A percentile compares a stretch with the other conserved stretches of the same genome.
phyloP scores from a whole-genome alignment of 2,797 vertebrate species.

The Notolabrus celidotus region DNA sequence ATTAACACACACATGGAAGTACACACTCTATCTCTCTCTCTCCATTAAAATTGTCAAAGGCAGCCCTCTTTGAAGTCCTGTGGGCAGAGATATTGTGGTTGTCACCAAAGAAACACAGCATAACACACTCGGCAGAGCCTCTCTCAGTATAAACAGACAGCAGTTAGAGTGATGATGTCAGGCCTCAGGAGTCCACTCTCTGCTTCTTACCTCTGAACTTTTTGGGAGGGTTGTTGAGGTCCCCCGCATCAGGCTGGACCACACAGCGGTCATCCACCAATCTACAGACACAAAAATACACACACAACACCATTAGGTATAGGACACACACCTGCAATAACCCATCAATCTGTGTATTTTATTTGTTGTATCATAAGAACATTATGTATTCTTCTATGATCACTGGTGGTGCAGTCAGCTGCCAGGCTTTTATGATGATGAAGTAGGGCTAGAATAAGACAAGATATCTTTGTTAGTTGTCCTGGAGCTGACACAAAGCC shows the following conservation, averaged over 20 bases:
- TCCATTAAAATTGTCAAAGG: constrained; percentile 55
- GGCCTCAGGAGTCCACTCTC: constrained; percentile 14
- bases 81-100: constrained; percentile 62
- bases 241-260: constrained; percentile 97
- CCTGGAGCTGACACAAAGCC: too few species aligned
- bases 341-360: background rate
- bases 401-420: background rate
- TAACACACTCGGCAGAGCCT: constrained; percentile 66
- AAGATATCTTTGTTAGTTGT: too few species aligned
- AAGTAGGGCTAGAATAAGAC: too few species aligned
- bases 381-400: background rate
- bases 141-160: constrained; percentile 64
- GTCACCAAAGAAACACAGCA: constrained; percentile 75
- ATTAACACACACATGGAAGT: constrained; percentile 22
- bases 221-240: constrained; percentile 98
- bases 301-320: background rate
- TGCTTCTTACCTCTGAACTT: constrained; percentile 94
- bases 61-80: constrained; percentile 68
- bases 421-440: background rate
- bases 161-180: constrained; percentile 47
- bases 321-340: background rate
- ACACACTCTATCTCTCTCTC: constrained; percentile 11
- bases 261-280: constrained; percentile 98
- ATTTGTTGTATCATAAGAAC: background rate
- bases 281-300: constrained; percentile 73